Conservation (phyloP, 2,888 invertebrate species). For the Conistra vaccinii region DNA sequence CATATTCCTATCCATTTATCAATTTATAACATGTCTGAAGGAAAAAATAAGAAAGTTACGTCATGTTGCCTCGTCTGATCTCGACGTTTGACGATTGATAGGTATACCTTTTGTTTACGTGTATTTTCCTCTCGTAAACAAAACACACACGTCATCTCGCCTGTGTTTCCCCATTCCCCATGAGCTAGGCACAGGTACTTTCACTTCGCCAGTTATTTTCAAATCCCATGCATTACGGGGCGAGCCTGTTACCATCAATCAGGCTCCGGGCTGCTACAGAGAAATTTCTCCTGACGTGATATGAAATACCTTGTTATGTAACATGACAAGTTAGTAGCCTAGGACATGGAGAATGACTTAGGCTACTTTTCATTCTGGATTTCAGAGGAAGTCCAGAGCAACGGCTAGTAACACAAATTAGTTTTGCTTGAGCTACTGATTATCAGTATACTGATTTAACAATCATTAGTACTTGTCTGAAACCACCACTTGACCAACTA, state of each 20-base stretch:
- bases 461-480: too few species aligned
- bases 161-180: neutral
- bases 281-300: neutral
- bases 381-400: too few species aligned
- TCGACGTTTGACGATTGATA: conserved; percentile 49
- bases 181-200: neutral
- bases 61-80: conserved; percentile 27
- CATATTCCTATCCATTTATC: conserved; percentile 39
- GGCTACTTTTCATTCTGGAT: too few species aligned
- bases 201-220: neutral
- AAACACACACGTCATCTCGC: neutral
- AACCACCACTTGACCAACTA: too few species aligned
- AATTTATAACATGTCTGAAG: conserved; percentile 28
- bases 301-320: too few species aligned
- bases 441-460: too few species aligned
- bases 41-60: conserved; percentile 38
- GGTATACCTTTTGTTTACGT: conserved; percentile 32
- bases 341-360: too few species aligned
- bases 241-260: neutral
- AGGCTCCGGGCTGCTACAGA: neutral
- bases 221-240: too few species aligned
- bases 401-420: too few species aligned
- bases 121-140: neutral
- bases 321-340: too few species aligned
- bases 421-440: too few species aligned